Percentiles rank a stretch among this genome's conserved stretches.
These are phyloP conservation scores for Poeciliopsis gracilis DNA, from an alignment of 2,797 vertebrate genomes.

Conservation along the genomic window DNA sequence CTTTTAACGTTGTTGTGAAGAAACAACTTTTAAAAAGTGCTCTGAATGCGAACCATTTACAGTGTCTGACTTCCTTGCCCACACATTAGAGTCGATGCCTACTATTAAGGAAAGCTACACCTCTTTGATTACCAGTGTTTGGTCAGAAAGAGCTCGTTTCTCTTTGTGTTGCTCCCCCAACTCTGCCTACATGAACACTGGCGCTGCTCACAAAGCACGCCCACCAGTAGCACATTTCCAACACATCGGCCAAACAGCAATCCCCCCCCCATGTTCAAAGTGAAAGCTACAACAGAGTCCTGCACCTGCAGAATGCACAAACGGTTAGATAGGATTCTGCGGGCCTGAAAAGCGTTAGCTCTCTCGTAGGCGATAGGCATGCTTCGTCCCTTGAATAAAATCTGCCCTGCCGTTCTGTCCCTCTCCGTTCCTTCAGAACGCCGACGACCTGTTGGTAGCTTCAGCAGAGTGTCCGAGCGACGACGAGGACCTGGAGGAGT, in stretches of 20 bases:
- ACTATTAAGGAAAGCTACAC: constrained; percentile 12
- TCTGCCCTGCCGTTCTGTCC: constrained; percentile 30
- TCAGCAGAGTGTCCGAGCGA: constrained; percentile 94
- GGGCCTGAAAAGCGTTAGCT: constrained; percentile 18
- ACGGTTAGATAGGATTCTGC: background rate
- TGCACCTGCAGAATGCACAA: background rate
- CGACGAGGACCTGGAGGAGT: constrained; percentile 95
- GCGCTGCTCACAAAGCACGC: constrained; percentile 22
- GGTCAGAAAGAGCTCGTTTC: constrained; percentile 8
- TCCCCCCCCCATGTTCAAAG: background rate
- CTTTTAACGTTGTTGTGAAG: background rate
- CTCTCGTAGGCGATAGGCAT: background rate
- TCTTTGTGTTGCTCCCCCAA: constrained; percentile 13
- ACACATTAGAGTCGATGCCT: constrained; percentile 8
- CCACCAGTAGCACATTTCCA: constrained; percentile 24
- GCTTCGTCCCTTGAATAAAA: constrained; percentile 8
- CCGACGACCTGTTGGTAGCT: constrained; percentile 91
- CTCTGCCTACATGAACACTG: constrained; percentile 29
- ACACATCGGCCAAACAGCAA: background rate
- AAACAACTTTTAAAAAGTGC: background rate
- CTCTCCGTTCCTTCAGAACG: constrained; percentile 81
- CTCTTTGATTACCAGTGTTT: constrained; percentile 25
- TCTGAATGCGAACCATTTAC: background rate
- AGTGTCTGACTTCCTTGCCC: constrained; percentile 10
- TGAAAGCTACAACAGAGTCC: constrained; percentile 6